A percentile compares a stretch with the other conserved stretches of the same genome.
These are phyloP conservation scores for Nematopogon swammerdamellus DNA, from an alignment of 2,888 invertebrate genomes.

Conservation along the genomic window DNA sequence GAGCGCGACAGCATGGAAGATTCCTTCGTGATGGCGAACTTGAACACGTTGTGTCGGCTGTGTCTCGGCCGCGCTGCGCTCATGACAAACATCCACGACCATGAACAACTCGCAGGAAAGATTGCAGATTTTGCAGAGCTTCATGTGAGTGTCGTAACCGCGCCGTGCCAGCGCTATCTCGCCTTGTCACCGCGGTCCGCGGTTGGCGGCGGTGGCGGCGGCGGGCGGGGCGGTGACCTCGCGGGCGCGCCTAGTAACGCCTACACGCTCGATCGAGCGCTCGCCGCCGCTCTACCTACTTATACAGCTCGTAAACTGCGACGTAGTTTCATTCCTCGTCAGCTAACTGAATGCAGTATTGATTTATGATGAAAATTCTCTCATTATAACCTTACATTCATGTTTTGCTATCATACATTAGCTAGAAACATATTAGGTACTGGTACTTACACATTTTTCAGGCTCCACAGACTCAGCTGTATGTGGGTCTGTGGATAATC, in stretches of 20 bases:
- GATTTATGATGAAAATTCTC: too few species aligned
- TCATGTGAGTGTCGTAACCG: slow-evolving; percentile 30
- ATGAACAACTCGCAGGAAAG: slow-evolving; percentile 17
- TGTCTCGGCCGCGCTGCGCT: slow-evolving; percentile 63
- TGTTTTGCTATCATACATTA: too few species aligned
- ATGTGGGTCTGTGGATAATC: too few species aligned
- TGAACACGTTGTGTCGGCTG: slow-evolving; percentile 63
- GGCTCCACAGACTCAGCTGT: too few species aligned
- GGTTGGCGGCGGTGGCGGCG: background rate
- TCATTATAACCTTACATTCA: slow-evolving; percentile 6
- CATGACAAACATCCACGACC: slow-evolving; percentile 21
- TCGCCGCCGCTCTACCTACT: background rate
- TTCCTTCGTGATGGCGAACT: slow-evolving; percentile 55
- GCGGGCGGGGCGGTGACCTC: slow-evolving; percentile 1
- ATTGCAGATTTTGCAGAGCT: slow-evolving; percentile 53
- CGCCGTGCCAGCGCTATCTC: background rate
- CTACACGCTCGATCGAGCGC: background rate
- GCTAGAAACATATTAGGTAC: too few species aligned
- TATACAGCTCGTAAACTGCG: background rate
- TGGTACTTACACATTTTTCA: too few species aligned
- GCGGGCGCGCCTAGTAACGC: background rate
- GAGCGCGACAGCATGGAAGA: slow-evolving; percentile 31
- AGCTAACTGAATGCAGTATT: too few species aligned
- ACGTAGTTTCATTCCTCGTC: background rate
- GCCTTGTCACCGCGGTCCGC: background rate